phyloP scores from a whole-genome alignment of 2,888 invertebrate species.

The Lathronympha strigana region DNA sequence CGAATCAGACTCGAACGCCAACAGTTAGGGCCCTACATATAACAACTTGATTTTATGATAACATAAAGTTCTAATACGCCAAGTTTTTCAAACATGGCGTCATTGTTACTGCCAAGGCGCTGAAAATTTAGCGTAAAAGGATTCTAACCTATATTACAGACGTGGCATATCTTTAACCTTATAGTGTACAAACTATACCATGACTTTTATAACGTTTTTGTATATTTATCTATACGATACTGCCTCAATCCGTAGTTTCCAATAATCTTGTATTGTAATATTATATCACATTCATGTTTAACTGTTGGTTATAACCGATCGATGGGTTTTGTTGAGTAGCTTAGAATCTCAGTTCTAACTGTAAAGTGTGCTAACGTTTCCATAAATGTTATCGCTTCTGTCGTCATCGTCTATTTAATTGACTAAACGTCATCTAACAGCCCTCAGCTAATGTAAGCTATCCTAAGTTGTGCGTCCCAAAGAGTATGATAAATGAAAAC shows the following conservation, averaged over 20 bases:
- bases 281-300: slow-evolving; percentile 8
- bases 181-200: slow-evolving; percentile 58
- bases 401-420: slow-evolving; percentile 43
- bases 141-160: slow-evolving; percentile 10
- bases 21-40: slow-evolving; percentile 20
- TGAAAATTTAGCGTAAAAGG: too few relatives aligned
- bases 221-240: slow-evolving; percentile 45
- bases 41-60: slow-evolving; percentile 3
- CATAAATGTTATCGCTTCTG: slow-evolving; percentile 52
- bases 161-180: slow-evolving; percentile 36
- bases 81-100: too few relatives aligned
- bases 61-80: too few relatives aligned
- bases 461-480: slow-evolving; percentile 81
- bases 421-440: slow-evolving; percentile 32
- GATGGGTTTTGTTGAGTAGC: slow-evolving; percentile 31
- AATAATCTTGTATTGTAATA: slow-evolving; percentile 27
- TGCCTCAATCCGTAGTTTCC: slow-evolving; percentile 31
- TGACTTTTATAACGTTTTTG: slow-evolving; percentile 76
- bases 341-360: slow-evolving; percentile 43
- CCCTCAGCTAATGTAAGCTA: slow-evolving; percentile 57
- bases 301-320: slow-evolving; percentile 26
- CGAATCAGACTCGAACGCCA: slow-evolving; percentile 27
- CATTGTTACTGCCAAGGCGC: too few relatives aligned
- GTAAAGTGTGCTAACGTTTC: slow-evolving; percentile 47
- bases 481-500: slow-evolving; percentile 78